Conservation (phyloP, 2,888 invertebrate species). For the Prosapia bicincta region DNA sequence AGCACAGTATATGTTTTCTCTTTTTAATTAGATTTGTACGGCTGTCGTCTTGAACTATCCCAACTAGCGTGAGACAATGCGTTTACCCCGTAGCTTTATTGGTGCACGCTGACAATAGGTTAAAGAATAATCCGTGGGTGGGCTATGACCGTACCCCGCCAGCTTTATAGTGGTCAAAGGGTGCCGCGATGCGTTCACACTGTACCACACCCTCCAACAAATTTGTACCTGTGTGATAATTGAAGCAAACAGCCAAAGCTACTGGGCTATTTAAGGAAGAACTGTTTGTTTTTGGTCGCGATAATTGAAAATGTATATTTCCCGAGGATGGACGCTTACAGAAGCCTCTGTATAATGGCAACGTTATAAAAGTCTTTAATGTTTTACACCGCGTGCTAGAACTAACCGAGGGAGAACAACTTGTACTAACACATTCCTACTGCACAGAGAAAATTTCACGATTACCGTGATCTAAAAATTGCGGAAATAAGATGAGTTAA, state of each 20-base stretch:
- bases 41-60: neutral
- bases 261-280: neutral
- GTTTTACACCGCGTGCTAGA: too few relatives aligned
- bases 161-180: neutral
- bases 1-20: neutral
- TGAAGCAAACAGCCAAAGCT: conserved; percentile 1
- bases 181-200: neutral
- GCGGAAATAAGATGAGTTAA: too few relatives aligned
- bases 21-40: neutral
- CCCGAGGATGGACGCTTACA: too few relatives aligned
- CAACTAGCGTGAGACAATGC: neutral
- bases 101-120: neutral
- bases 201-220: neutral
- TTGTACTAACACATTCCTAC: too few relatives aligned
- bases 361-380: too few relatives aligned
- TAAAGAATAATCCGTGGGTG: neutral
- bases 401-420: too few relatives aligned
- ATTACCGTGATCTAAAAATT: too few relatives aligned
- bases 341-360: too few relatives aligned
- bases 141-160: neutral
- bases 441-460: too few relatives aligned
- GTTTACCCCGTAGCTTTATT: neutral
- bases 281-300: neutral
- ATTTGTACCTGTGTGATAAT: conserved; percentile 23
- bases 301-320: neutral